Evolutionary conservation across 2,888 invertebrate genomes (phyloP), one percentile per base, ranked within the genome.

Genomic region (Hybos culiciformis): DNA sequence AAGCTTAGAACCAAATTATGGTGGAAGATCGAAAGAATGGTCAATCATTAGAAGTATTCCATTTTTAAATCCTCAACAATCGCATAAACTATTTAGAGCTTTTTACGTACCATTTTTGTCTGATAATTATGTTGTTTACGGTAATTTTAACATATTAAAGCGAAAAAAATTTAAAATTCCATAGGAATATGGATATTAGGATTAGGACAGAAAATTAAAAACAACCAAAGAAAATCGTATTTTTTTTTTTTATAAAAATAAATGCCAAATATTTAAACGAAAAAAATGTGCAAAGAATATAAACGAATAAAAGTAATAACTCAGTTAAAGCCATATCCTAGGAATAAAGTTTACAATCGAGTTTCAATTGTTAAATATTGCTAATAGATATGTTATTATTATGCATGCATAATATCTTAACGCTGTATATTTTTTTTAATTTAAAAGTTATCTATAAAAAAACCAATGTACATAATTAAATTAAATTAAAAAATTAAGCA

Each of bases 21-120:
- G 82, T 15, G 71, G 72, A 24, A 73, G 76, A 50, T 68, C 69
- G 8, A 72, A 69, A 37, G 73, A 75, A 18, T 93, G 92, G 85
- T 77, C 75, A 42, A 62, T 81, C 4, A 59, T 90, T 21, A 75
- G 79, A 49, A 73, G 77, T 19, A 71, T 80, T 3, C 77, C 78
- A 40, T 84, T 90, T 66, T 61, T 93, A 41, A 78, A 90, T 65
- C 66, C 79, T 1, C 70, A 75, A 33, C 79, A 75, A 68, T 88
- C 88, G 0, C 77, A 82, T 59, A 69, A 69, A 51, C 64, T 90
- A 41, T 80, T 84, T 53, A 71, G 93, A 58, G 84, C 92, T 4
- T 93, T 93, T 62, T 92, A 86, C 65, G 71, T 93, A 61, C 92
- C 93, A 37, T 77, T 78, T 56, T 53, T 85, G 19, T 80, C 81